Conservation (phyloP, 2,797 vertebrate genomes). For the Enteromius argenteus region DNA sequence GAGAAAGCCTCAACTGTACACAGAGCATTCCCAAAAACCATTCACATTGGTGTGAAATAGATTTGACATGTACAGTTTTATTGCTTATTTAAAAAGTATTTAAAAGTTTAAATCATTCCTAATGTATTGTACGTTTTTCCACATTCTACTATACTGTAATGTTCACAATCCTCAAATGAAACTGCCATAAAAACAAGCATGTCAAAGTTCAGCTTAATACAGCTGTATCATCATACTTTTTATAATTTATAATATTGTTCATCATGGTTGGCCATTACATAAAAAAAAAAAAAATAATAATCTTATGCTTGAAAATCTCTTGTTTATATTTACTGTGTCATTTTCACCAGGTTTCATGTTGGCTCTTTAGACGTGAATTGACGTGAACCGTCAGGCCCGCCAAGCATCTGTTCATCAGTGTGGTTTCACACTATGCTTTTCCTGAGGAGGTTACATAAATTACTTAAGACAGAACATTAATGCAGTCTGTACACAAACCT, state of each 20-base stretch:
- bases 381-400: slow-evolving; percentile 24
- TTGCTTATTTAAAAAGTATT: neutral
- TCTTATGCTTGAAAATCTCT: neutral
- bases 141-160: neutral
- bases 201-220: neutral
- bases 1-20: slow-evolving; percentile 18
- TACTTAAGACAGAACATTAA: slow-evolving; percentile 14
- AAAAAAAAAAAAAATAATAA: too few relatives aligned
- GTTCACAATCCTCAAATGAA: neutral
- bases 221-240: neutral
- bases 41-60: neutral
- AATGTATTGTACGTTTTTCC: neutral
- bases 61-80: neutral
- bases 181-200: neutral
- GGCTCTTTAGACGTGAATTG: slow-evolving; percentile 34
- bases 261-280: neutral
- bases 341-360: slow-evolving; percentile 21
- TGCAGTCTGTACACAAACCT: slow-evolving; percentile 25
- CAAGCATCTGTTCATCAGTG: slow-evolving; percentile 29
- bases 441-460: slow-evolving; percentile 10
- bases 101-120: neutral
- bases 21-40: neutral
- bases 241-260: neutral
- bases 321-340: slow-evolving; percentile 5
- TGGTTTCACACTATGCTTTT: slow-evolving; percentile 32